Evolutionary conservation across 2,113 vertebrate species (phyloP), one percentile per base, ranked within the genome.

Genomic region (Okapia johnstoni): DNA sequence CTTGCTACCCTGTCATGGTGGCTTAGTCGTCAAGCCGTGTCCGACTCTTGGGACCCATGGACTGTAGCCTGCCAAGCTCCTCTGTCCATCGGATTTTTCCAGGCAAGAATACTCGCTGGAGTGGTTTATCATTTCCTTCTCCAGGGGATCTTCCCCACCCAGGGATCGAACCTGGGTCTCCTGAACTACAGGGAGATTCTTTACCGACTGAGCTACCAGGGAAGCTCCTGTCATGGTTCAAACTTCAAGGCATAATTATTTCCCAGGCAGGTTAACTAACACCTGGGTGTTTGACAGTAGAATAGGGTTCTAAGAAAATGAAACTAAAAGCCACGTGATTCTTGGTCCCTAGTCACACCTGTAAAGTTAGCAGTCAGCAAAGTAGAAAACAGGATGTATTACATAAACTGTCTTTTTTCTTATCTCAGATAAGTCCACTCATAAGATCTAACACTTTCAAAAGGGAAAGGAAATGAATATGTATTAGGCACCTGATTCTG

Each of bases 321-420:
- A 97, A 98, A 98, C 94, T 66, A 97, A 96, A 98, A 80, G 46
- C 50, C 86, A 91, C 21, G 50, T 55, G 21, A 16, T 89, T 96
- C 90, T 92, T 63, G 84, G 83, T 80, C 40, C 40, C 54, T 93
- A 81, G 43, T 93, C 60, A 94, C 23, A 97, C 46, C 48, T 96
- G 61, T 57, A 96, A 58, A n/a, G 33, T 33, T 77, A 94, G 25
- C 60, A 87, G 48, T 84, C 58, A 90, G 50, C 48, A 97, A 85
- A 88, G 83, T 90, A n/a, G 57, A 94, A 98, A 96, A 96, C 0
- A 92, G 50, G 77, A 95, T 55, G 85, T 87, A 90, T 28, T 77
- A 92, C 25, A 93, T n/a, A 83, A 85, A 94, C 26, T 61, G 60
- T 77, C 43, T 36, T 95, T 94, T 87, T 17, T 79, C 48, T 85